Evolutionary conservation across 2,113 vertebrate genomes (phyloP), one percentile per base, ranked within the genome.

Genomic region (Urocolius indicus): DNA sequence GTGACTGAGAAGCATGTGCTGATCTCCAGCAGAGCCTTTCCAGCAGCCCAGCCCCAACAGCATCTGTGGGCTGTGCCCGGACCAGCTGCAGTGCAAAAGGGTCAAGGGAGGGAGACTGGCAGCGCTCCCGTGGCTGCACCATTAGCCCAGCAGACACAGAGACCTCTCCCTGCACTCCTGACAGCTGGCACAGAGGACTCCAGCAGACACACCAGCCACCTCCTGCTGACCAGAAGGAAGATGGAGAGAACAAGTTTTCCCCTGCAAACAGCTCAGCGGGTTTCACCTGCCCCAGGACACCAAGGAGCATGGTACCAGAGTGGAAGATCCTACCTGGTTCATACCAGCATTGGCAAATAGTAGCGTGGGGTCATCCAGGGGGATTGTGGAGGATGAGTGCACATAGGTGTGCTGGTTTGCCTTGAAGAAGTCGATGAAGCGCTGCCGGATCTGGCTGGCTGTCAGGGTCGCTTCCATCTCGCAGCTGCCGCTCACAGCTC

Each of bases 331-430:
- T 97, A 99, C 99, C 99, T 99, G 99, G 96, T 99, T 99, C 99
- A 99, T 99, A 91, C 99, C 99, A 3, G 99, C 99, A 14, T 99
- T 99, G 92, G 99, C 99, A 61, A 99, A 99, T 20, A 99, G 99
- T 94, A 99, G 97, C 0, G 99, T 99, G 94, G 99, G 99, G 90
- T 99, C 99, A 22, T 99, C 99, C 97, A 99, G 86, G 0, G 99
- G 99, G 86, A 99, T 96, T 55, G 98, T 98, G 65, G 99, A 93
- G 3, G 99, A 99, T 0, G 99, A 99, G 93, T 99, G 99, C 78
- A 99, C 99, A 7, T 99, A 99, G 43, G 98, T 98, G 80, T 99
- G 99, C 57, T 98, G 96, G 82, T 99, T 95, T 43, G 90, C 96
- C 79, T 97, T 98, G 96, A 99, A 99, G 98, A 99, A 99, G 97